Conservation (phyloP, 2,113 vertebrate species). For the Chlamydotis undulata region DNA sequence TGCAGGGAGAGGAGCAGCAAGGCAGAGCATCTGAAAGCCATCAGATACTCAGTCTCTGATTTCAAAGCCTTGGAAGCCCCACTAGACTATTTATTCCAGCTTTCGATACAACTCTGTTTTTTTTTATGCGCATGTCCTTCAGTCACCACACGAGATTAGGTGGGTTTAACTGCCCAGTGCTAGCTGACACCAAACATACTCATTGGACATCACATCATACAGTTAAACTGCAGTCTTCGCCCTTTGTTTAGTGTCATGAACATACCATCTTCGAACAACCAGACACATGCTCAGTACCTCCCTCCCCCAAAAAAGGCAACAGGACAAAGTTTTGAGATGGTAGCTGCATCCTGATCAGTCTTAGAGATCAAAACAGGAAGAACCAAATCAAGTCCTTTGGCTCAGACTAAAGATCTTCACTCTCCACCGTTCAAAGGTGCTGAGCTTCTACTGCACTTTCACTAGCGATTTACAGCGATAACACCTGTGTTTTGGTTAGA, state of each 20-base stretch:
- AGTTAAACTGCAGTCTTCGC: not conserved
- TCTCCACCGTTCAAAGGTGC: not conserved
- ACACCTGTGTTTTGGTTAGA: not conserved
- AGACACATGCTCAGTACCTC: not conserved
- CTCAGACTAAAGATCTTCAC: not conserved
- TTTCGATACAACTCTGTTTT: not conserved
- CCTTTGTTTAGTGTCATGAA: not conserved
- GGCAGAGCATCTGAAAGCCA: not conserved
- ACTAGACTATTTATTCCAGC: not conserved
- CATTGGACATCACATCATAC: not conserved
- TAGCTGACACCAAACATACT: not conserved
- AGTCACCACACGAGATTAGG: not conserved
- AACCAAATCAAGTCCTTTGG: not conserved
- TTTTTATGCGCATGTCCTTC: not conserved
- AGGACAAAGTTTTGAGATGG: not conserved
- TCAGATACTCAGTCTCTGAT: not conserved
- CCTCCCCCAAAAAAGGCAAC: not conserved
- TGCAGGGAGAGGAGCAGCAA: not conserved
- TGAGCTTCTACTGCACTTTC: not conserved
- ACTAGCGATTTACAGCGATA: not conserved
- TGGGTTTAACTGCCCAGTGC: not conserved
- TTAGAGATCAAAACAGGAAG: not conserved
- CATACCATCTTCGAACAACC: fast-evolving
- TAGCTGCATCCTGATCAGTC: not conserved
- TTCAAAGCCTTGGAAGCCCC: not conserved